phyloP scores from a whole-genome alignment of 2,113 vertebrate species.

The Rallus limicola region DNA sequence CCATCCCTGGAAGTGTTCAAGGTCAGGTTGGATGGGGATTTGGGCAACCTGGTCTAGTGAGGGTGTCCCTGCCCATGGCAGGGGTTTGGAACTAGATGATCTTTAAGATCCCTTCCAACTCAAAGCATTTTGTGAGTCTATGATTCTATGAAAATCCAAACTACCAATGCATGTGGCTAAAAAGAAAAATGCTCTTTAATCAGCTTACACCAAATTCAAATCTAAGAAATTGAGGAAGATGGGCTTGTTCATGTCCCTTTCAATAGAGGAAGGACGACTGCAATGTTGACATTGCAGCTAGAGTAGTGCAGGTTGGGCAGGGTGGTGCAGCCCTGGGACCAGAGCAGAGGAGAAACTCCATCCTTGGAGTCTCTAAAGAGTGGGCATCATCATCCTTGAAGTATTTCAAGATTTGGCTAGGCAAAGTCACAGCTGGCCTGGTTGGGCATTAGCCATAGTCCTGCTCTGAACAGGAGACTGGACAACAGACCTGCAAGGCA shows the following conservation, averaged over 20 bases:
- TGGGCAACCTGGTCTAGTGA: too few species aligned
- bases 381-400: background rate
- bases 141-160: background rate
- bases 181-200: slow-evolving; percentile 14
- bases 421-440: background rate
- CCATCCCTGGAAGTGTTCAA: too few species aligned
- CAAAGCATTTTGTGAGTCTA: too few species aligned
- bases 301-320: background rate
- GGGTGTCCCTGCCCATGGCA: too few species aligned
- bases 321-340: background rate
- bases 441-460: background rate
- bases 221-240: background rate
- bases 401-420: background rate
- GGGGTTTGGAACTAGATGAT: too few species aligned
- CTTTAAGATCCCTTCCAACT: too few species aligned
- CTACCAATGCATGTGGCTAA: background rate
- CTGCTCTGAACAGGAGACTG: background rate
- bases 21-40: too few species aligned
- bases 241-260: background rate
- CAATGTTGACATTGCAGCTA: background rate
- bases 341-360: background rate
- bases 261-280: background rate
- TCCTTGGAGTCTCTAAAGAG: background rate
- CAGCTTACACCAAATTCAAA: background rate
- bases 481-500: background rate